Percentiles rank a stretch among this genome's conserved stretches.
Conservation (phyloP, 2,113 vertebrate genomes). For the Puntigrus tetrazona region DNA sequence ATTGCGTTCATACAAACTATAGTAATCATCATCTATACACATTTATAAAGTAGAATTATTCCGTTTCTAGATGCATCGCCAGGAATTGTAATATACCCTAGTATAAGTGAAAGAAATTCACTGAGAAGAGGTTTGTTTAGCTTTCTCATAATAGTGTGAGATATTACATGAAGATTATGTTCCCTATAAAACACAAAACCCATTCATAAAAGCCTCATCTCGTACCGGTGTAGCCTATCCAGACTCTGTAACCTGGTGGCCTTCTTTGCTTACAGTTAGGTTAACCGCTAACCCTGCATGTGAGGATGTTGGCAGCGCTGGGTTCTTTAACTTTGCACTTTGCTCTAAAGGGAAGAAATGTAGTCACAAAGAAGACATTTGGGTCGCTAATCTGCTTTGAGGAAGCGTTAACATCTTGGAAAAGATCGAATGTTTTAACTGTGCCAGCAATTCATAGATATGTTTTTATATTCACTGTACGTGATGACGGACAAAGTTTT, state of each 20-base stretch:
- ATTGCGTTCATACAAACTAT: no score
- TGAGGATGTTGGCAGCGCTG: constrained; percentile 2
- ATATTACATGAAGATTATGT: constrained; percentile 4
- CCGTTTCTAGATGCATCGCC: not conserved
- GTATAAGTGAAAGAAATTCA: not conserved
- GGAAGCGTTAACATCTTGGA: constrained; percentile 16
- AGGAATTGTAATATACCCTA: not conserved
- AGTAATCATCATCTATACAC: not conserved
- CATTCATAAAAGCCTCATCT: not conserved
- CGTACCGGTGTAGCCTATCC: not conserved
- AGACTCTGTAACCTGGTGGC: not conserved
- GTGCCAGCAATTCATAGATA: constrained; percentile 21
- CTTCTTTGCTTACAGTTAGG: constrained; percentile 32
- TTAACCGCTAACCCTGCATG: constrained; percentile 23
- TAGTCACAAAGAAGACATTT: constrained; percentile 23
- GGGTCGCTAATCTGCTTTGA: not conserved
- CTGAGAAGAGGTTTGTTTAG: not conserved
- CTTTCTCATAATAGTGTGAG: not conserved
- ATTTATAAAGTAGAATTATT: not conserved
- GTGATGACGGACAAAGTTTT: constrained; percentile 24
- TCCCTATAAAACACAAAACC: not conserved
- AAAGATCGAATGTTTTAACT: constrained; percentile 4
- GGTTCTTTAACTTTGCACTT: constrained; percentile 15
- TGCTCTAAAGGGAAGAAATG: constrained; percentile 3
- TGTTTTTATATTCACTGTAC: constrained; percentile 30